A percentile compares a stretch with the other conserved stretches of the same genome.
These are phyloP conservation scores for Aphaenogaster rudis DNA, from an alignment of 1,140 invertebrate species.

Conservation along the genomic window DNA sequence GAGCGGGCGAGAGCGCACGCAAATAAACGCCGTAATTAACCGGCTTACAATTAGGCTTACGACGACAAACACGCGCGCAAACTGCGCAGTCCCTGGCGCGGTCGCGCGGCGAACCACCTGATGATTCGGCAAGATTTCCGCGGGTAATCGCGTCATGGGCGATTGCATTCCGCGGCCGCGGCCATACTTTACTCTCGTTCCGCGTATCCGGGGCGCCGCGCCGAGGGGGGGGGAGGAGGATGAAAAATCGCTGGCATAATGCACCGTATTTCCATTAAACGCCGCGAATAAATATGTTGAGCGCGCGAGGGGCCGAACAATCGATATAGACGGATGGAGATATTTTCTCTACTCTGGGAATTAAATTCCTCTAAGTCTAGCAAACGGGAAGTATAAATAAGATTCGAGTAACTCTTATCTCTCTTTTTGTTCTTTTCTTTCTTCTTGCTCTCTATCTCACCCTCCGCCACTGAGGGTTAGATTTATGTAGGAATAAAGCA, in stretches of 20 bases:
- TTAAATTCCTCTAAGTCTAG: constrained; percentile 46
- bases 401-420: constrained; percentile 26
- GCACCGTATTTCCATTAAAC: constrained; percentile 41
- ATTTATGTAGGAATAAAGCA: constrained; percentile 30
- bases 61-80: constrained; percentile 46
- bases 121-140: constrained; percentile 63
- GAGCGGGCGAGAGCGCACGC: constrained; percentile 1
- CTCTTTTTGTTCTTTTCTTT: neutral
- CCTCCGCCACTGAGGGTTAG: neutral
- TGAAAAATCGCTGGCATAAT: constrained; percentile 39
- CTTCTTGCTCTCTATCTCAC: neutral
- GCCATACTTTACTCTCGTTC: constrained; percentile 28
- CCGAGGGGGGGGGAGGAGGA: neutral
- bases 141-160: constrained; percentile 49
- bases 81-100: constrained; percentile 50
- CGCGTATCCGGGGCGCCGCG: neutral
- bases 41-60: constrained; percentile 60
- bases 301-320: neutral
- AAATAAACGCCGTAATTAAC: constrained; percentile 59
- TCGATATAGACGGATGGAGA: constrained; percentile 32
- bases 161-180: constrained; percentile 43
- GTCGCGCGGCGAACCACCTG: constrained; percentile 56
- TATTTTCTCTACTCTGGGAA: constrained; percentile 32
- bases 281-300: constrained; percentile 30
- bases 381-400: constrained; percentile 24